Base-by-base conservation (phyloP, 1,140 invertebrate genomes). In the Cepaea nemoralis region DNA sequence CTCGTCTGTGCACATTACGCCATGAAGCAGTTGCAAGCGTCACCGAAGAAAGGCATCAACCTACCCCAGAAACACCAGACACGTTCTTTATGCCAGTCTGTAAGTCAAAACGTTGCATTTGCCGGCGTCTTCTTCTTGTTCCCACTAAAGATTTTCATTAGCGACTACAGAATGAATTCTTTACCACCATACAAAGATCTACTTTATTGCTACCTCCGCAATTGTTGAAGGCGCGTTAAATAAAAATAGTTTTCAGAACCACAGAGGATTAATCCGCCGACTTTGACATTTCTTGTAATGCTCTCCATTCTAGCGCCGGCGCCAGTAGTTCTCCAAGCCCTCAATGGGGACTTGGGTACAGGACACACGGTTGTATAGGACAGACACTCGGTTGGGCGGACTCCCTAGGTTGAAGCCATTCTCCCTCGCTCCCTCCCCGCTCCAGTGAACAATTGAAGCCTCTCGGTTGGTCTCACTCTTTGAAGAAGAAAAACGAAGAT, bases 321-420 rank as follows among this genome's bases (percentile, higher is more conserved):
- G 59, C 59, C 59, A 63, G 59, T 16, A 31, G 22, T 63, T 63
- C 59, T 63, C 8, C 59, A 27, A 31, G 3, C n/a, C n/a, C n/a
- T 63, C 59, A 63, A 63, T 63, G 59, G 59, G 19, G n/a, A 10
- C 19, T 63, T 27, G 59, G 16, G 59, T 14, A 55, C 12, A 55
- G 8, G 50, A 55, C 50, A 55, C 24, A 63, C 8, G 27, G 16
- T 63, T 63, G 59, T 31, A 63, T 63, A 63, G n/a, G 27, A 31
- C 59, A 63, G 59, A n/a, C 59, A 63, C 59, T 63, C 59, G 59
- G 59, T 16, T 63, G 59, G 59, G 59, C 27, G 59, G 59, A 63
- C 59, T 5, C 59, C 59, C 59, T 63, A 31, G 59, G 27, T 31
- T n/a, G 59, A 63, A 63, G 59, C 59, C 27, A 63, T 63, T 55